Percentiles rank a stretch among this genome's conserved stretches.
Conservation (phyloP, 2,797 vertebrate species). For the Dromococcyx pavoninus region DNA sequence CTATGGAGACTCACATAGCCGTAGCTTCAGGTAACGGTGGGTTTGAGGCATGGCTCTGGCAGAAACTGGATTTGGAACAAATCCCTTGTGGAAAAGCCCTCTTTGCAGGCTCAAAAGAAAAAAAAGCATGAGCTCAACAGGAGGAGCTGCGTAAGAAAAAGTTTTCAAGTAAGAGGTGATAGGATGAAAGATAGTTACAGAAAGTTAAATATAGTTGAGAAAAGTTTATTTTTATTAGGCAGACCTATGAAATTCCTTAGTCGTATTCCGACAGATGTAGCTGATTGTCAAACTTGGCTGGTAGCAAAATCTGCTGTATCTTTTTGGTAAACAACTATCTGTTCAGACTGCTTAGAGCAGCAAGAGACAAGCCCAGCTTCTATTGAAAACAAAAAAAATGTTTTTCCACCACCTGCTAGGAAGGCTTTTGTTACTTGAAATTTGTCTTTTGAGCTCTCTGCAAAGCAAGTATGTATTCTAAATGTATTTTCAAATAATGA, state of each 20-base stretch:
- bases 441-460: conserved; percentile 38
- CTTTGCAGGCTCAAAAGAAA: not conserved
- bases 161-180: not conserved
- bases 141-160: not conserved
- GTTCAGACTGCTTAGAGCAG: conserved; percentile 35
- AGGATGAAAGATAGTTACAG: not conserved
- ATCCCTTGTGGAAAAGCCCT: not conserved
- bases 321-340: conserved; percentile 54
- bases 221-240: conserved; percentile 28
- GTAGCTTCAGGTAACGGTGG: not conserved
- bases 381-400: conserved; percentile 50
- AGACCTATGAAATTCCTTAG: not conserved
- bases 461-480: conserved; percentile 11
- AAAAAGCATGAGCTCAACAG: not conserved
- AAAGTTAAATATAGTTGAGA: not conserved
- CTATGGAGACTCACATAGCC: not conserved
- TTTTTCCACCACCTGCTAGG: conserved; percentile 62
- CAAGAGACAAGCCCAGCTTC: not conserved
- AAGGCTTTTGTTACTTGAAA: conserved; percentile 60
- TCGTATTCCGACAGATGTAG: conserved; percentile 1
- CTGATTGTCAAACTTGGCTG: conserved; percentile 6
- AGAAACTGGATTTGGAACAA: not conserved
- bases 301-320: conserved; percentile 12
- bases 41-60: not conserved
- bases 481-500: conserved; percentile 62